Conservation (phyloP, 2,113 vertebrate genomes). For the Butorides virescens region DNA sequence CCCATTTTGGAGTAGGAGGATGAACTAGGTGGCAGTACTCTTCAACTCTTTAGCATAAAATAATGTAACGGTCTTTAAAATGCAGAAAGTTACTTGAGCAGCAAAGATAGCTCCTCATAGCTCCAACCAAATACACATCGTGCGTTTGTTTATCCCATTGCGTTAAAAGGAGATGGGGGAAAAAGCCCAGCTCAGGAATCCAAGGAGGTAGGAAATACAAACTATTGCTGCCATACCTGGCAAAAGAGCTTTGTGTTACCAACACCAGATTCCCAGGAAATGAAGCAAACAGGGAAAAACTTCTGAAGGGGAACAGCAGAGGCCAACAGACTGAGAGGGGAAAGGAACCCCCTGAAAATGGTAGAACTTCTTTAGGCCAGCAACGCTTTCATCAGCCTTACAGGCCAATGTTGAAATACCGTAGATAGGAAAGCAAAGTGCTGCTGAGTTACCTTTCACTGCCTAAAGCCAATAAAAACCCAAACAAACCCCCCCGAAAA, state of each 20-base stretch:
- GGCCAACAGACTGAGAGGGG: neutral
- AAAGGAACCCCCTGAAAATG: neutral
- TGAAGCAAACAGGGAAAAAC: neutral
- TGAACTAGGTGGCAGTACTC: conserved; percentile 61
- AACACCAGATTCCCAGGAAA: neutral
- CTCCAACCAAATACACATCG: neutral
- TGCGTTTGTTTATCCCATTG: neutral
- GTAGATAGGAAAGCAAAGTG: neutral
- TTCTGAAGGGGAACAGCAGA: neutral
- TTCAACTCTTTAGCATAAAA: conserved; percentile 45
- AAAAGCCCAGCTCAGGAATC: neutral
- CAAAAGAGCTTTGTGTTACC: neutral
- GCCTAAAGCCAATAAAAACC: neutral
- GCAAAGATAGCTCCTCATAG: neutral
- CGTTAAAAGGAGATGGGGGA: neutral
- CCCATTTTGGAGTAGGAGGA: conserved; percentile 57
- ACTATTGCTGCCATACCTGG: neutral
- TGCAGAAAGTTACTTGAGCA: conserved; percentile 1
- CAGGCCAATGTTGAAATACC: neutral
- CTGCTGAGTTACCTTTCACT: neutral
- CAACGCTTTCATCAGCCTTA: neutral
- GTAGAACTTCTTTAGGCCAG: neutral
- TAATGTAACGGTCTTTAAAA: conserved; percentile 18
- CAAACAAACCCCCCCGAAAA: neutral
- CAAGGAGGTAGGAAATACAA: neutral